phyloP scores from a whole-genome alignment of 2,113 vertebrate genomes.

The Sebastes fasciatus region DNA sequence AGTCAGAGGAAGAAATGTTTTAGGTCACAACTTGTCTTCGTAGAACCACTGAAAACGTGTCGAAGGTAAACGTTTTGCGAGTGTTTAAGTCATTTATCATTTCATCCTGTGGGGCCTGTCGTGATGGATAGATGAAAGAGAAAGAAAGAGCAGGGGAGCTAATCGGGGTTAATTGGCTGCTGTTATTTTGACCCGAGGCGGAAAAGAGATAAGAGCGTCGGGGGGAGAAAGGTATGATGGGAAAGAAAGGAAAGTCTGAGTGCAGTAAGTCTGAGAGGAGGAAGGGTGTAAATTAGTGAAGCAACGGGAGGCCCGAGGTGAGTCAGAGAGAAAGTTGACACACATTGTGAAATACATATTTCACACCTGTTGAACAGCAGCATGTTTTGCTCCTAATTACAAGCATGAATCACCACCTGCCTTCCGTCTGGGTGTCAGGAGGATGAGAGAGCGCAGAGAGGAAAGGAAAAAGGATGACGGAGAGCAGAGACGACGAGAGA shows the following conservation, averaged over 20 bases:
- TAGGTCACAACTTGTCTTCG: constrained; percentile 49
- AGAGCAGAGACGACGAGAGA: constrained; percentile 51
- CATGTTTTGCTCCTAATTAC: constrained; percentile 80
- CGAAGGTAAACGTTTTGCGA: constrained; percentile 54
- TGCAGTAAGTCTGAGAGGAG: constrained; percentile 26
- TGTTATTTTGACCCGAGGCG: constrained; percentile 82
- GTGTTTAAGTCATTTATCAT: constrained; percentile 35
- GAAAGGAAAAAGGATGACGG: constrained; percentile 46
- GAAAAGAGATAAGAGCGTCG: constrained; percentile 68
- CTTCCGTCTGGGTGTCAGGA: constrained; percentile 66
- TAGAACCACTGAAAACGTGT: constrained; percentile 21
- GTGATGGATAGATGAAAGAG: constrained; percentile 61
- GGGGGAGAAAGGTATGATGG: constrained; percentile 27
- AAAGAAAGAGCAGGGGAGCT: constrained; percentile 64
- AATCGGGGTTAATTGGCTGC: constrained; percentile 85
- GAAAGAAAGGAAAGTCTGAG: constrained; percentile 37
- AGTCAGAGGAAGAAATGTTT: constrained; percentile 69
- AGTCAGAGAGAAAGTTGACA: constrained; percentile 55
- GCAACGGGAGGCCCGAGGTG: constrained; percentile 56
- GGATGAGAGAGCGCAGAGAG: constrained; percentile 25
- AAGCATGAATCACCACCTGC: constrained; percentile 69
- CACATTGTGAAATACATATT: constrained; percentile 71
- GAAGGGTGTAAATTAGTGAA: constrained; percentile 20
- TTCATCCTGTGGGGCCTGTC: constrained; percentile 53
- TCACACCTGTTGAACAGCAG: constrained; percentile 83